Evolutionary conservation across 2,888 invertebrate species (phyloP).

Genomic region (Barypeithes pellucidus): DNA sequence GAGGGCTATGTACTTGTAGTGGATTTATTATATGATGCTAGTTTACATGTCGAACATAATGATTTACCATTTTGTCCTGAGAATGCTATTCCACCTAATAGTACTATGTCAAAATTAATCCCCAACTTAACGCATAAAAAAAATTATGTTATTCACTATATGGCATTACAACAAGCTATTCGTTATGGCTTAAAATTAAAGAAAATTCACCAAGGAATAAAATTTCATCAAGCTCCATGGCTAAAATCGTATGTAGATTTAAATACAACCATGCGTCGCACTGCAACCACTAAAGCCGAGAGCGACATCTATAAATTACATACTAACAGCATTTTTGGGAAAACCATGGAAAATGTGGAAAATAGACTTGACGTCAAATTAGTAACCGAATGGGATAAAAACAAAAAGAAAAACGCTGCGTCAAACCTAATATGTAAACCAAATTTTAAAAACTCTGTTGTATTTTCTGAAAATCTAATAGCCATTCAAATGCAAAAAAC

Average conservation of each 20-base stretch:
- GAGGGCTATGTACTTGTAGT: not conserved
- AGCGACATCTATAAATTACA: not conserved
- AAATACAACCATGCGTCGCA: not conserved
- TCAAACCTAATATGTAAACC: not conserved
- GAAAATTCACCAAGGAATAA: not conserved
- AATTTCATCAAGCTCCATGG: not conserved
- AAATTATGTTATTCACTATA: not conserved
- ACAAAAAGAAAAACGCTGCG: not conserved
- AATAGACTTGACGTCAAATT: not conserved
- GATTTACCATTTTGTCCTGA: not conserved
- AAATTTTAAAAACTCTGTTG: not conserved
- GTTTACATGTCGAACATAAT: not conserved
- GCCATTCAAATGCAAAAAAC: not conserved
- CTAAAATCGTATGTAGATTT: not conserved
- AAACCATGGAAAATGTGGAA: not conserved
- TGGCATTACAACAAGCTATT: not conserved
- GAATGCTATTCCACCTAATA: not conserved
- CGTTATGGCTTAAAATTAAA: not conserved
- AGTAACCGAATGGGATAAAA: not conserved
- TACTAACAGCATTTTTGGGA: not conserved
- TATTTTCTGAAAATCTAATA: not conserved
- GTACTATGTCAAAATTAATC: not conserved
- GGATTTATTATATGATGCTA: not conserved
- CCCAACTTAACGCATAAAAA: not conserved
- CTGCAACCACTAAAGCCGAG: not conserved